A percentile compares a stretch with the other conserved stretches of the same genome.
phyloP scores from a whole-genome alignment of 2,888 invertebrate genomes.

The Cerastis rubricosa region DNA sequence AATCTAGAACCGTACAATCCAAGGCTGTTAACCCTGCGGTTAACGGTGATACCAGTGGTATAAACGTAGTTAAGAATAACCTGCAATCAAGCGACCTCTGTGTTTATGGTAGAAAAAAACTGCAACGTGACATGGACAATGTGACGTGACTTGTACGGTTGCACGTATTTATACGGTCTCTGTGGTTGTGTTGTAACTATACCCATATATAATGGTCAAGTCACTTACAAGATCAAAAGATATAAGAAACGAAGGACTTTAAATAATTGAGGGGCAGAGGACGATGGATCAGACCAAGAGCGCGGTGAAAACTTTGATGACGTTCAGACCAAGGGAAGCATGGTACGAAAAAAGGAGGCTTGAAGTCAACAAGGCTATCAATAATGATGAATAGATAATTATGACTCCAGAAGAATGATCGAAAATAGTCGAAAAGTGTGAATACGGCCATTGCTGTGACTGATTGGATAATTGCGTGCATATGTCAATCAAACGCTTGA shows the following conservation, averaged over 20 bases:
- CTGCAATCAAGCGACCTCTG: slow-evolving; percentile 43
- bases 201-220: slow-evolving; percentile 4
- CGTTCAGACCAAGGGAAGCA: not conserved
- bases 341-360: not conserved
- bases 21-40: slow-evolving; percentile 49
- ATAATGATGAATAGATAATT: not conserved
- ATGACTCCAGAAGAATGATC: not conserved
- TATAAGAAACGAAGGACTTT: not conserved
- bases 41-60: slow-evolving; percentile 17
- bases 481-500: slow-evolving; percentile 16
- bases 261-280: not conserved
- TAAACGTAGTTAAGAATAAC: slow-evolving; percentile 43
- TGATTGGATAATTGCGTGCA: not conserved
- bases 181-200: slow-evolving; percentile 19
- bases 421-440: not conserved
- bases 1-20: slow-evolving; percentile 40
- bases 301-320: not conserved
- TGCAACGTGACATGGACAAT: slow-evolving; percentile 45
- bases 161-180: slow-evolving; percentile 22
- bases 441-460: not conserved
- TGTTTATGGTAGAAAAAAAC: slow-evolving; percentile 46
- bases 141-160: slow-evolving; percentile 24
- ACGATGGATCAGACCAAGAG: not conserved
- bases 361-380: not conserved
- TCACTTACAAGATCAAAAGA: not conserved